These are phyloP conservation scores for Piscicola geometra DNA, from an alignment of 2,888 invertebrate genomes.

Conservation along the genomic window DNA sequence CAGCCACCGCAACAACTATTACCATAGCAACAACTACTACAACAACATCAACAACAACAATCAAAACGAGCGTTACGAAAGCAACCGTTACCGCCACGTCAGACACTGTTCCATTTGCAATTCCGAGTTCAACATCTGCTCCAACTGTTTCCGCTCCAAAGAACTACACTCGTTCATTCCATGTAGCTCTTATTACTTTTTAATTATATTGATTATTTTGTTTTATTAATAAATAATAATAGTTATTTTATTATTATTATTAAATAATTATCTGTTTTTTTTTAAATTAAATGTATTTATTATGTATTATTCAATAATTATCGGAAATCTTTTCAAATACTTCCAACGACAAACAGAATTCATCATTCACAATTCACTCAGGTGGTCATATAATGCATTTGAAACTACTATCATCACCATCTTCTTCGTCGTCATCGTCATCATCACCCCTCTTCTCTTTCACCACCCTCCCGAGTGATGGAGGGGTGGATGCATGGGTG, in stretches of 20 bases:
- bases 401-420: constrained; percentile 8
- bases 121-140: constrained; percentile 5
- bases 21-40: neutral
- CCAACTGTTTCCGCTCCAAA: neutral
- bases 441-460: neutral
- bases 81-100: neutral
- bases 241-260: neutral
- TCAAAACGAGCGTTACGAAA: neutral
- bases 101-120: constrained; percentile 12
- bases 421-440: constrained; percentile 6
- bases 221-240: neutral
- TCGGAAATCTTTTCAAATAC: too few relatives aligned
- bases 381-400: constrained; percentile 10
- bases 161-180: neutral
- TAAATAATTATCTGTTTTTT: too few relatives aligned
- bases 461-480: neutral
- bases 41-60: neutral
- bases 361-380: neutral
- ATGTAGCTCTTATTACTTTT: neutral
- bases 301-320: too few relatives aligned
- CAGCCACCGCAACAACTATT: neutral
- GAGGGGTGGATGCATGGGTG: neutral
- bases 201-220: neutral
- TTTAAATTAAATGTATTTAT: too few relatives aligned
- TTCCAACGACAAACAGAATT: too few relatives aligned